Evolutionary conservation across 2,113 vertebrate genomes (phyloP).

Genomic region (Ia io): DNA sequence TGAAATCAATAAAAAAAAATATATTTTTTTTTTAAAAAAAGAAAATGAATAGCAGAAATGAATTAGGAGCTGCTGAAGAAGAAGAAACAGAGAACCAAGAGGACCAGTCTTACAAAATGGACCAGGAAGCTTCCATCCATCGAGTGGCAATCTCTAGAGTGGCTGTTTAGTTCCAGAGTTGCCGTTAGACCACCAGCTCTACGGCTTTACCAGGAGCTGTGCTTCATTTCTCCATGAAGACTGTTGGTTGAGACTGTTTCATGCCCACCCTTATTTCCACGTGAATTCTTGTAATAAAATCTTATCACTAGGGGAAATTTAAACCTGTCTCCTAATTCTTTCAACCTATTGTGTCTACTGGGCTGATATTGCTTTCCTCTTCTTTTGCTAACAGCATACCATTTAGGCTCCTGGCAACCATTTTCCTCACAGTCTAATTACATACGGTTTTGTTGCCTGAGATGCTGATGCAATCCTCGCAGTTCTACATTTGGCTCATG

Average conservation of each 20-base stretch:
- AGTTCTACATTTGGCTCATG: background rate
- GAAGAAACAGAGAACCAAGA: background rate
- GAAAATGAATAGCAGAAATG: background rate
- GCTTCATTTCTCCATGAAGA: background rate
- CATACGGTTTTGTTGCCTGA: background rate
- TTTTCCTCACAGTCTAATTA: background rate
- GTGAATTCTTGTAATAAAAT: background rate
- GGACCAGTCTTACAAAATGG: background rate
- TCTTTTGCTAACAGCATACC: background rate
- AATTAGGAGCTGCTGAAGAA: background rate
- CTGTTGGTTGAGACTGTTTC: background rate
- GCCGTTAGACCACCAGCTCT: background rate
- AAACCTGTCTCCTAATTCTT: background rate
- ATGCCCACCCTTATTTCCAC: background rate
- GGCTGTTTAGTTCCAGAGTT: background rate
- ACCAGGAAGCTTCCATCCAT: background rate
- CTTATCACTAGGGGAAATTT: background rate
- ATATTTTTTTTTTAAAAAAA: background rate
- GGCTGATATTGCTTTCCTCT: background rate
- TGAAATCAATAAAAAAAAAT: no score
- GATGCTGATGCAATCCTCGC: background rate
- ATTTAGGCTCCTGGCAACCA: background rate
- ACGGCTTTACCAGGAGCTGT: background rate
- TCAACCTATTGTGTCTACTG: background rate
- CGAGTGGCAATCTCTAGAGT: background rate